A percentile compares a stretch with the other conserved stretches of the same genome.
Evolutionary conservation across 2,888 invertebrate genomes (phyloP).

Genomic region (Trachelus tabidus): DNA sequence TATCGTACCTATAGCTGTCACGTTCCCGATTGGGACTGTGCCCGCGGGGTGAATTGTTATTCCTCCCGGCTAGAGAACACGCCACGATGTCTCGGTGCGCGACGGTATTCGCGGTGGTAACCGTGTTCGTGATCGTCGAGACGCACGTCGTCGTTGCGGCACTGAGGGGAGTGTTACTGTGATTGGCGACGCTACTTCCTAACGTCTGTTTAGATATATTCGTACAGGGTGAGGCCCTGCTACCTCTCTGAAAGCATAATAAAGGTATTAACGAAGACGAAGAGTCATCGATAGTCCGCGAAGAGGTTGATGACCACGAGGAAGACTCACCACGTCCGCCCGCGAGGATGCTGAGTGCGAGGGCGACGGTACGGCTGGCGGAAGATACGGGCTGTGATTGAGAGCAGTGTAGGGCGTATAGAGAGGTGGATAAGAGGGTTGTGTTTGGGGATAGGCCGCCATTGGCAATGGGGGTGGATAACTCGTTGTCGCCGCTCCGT

Average conservation of each 20-base stretch:
- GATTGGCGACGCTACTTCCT: conserved; percentile 40
- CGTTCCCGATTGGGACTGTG: conserved; percentile 84
- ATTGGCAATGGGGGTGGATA: conserved; percentile 60
- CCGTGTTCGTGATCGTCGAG: conserved; percentile 64
- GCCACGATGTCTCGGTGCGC: conserved; percentile 67
- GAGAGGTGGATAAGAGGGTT: conserved; percentile 73
- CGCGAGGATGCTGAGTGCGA: conserved; percentile 71
- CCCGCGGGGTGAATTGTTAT: conserved; percentile 80
- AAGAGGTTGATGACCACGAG: conserved; percentile 22
- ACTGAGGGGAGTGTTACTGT: conserved; percentile 52
- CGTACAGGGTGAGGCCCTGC: conserved; percentile 62
- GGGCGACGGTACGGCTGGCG: conserved; percentile 71
- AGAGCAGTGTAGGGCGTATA: conserved; percentile 84
- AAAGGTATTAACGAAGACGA: background rate
- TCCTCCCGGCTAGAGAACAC: conserved; percentile 66
- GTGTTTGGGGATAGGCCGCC: conserved; percentile 64
- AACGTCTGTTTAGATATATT: conserved; percentile 58
- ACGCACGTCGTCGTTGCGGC: conserved; percentile 63
- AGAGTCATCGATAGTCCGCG: background rate
- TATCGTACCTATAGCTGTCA: conserved; percentile 83
- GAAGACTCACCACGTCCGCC: conserved; percentile 71
- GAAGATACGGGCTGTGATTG: conserved; percentile 80
- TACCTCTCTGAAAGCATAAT: conserved; percentile 52
- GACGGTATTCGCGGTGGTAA: conserved; percentile 66
- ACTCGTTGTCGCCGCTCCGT: conserved; percentile 62